Evolutionary conservation across 1,140 invertebrate species (phyloP).

Genomic region (Parapsyche elsis): DNA sequence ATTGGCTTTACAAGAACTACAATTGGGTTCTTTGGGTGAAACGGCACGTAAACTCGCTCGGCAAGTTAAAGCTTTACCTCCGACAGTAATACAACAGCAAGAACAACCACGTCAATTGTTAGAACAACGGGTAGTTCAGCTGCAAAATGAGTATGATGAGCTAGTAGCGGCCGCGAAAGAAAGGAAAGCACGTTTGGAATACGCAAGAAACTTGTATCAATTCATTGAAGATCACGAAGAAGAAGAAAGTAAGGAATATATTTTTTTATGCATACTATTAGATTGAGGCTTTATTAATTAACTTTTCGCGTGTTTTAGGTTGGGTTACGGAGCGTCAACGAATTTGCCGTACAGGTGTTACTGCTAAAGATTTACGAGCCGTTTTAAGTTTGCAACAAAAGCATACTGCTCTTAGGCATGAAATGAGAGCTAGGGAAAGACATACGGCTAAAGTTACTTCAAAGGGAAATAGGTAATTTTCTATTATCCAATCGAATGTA

Average conservation of each 20-base stretch:
- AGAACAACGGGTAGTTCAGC: conserved; percentile 74
- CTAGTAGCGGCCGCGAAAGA: conserved; percentile 78
- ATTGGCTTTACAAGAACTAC: conserved; percentile 90
- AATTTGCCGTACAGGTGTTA: conserved; percentile 89
- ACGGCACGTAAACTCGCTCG: conserved; percentile 81
- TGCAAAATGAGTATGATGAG: conserved; percentile 79
- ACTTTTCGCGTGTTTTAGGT: conserved; percentile 62
- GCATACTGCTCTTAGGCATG: conserved; percentile 93
- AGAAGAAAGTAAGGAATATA: conserved; percentile 76
- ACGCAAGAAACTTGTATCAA: conserved; percentile 93
- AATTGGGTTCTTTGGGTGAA: conserved; percentile 88
- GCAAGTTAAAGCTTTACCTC: conserved; percentile 69
- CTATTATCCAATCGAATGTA: background rate
- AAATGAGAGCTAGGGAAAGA: conserved; percentile 82
- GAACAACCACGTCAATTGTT: conserved; percentile 66
- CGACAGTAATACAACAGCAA: conserved; percentile 70
- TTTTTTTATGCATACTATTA: background rate
- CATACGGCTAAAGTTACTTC: conserved; percentile 61
- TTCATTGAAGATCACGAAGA: conserved; percentile 95
- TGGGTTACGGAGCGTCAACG: conserved; percentile 94
- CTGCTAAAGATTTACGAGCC: conserved; percentile 91
- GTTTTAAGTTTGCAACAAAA: conserved; percentile 93
- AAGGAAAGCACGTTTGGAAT: conserved; percentile 85
- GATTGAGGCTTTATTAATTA: background rate
- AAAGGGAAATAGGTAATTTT: conserved; percentile 63